phyloP scores from a whole-genome alignment of 2,888 invertebrate species.

The Neocrepidodera transversa region DNA sequence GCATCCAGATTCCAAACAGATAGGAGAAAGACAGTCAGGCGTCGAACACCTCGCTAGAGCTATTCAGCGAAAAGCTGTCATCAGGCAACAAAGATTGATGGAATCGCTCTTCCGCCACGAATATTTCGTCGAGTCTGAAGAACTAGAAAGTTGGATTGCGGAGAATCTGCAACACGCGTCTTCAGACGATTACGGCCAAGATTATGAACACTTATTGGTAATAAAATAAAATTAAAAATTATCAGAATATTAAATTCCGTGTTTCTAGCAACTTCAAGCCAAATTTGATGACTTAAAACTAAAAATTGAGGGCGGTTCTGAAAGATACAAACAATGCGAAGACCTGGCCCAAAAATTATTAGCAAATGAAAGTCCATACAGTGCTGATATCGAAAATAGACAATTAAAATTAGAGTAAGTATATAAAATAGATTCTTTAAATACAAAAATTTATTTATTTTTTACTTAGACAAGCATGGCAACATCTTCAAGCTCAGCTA shows the following conservation, averaged over 20 bases:
- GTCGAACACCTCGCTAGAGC: conserved; percentile 81
- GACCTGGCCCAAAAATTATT: conserved; percentile 88
- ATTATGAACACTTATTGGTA: conserved; percentile 88
- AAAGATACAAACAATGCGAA: conserved; percentile 90
- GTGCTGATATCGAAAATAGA: conserved; percentile 82
- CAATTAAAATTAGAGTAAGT: conserved; percentile 86
- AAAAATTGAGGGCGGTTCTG: conserved; percentile 87
- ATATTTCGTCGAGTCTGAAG: conserved; percentile 88
- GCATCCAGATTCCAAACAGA: conserved; percentile 84
- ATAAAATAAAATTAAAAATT: conserved; percentile 34
- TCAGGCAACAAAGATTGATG: conserved; percentile 84
- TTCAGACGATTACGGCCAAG: conserved; percentile 93
- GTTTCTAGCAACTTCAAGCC: conserved; percentile 75
- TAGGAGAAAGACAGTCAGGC: conserved; percentile 77
- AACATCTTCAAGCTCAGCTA: conserved; percentile 84
- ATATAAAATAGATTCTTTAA: background rate
- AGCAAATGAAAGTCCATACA: conserved; percentile 84
- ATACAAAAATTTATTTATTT: background rate
- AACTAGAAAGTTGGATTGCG: conserved; percentile 90
- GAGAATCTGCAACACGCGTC: conserved; percentile 89
- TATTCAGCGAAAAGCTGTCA: conserved; percentile 79
- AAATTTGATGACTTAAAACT: conserved; percentile 95
- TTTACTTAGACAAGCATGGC: conserved; percentile 79
- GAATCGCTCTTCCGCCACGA: conserved; percentile 90
- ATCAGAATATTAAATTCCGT: conserved; percentile 5